Conservation (phyloP, 2,113 vertebrate genomes). For the Neogale vison region DNA sequence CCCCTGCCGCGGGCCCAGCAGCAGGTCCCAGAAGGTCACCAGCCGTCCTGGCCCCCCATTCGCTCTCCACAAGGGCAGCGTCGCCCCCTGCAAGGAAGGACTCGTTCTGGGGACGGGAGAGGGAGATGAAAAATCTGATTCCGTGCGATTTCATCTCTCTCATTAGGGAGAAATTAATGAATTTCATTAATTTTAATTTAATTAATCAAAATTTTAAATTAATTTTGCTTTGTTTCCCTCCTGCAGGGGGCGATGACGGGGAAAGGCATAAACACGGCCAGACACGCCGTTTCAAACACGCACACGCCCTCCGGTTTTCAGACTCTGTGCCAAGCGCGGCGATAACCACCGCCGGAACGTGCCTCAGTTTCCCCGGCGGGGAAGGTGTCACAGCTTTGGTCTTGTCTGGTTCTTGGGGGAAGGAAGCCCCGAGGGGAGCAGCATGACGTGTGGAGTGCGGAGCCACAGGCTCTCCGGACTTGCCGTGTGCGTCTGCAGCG, state of each 20-base stretch:
- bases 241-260: background rate
- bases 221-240: background rate
- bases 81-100: too few relatives aligned
- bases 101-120: background rate
- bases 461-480: too few relatives aligned
- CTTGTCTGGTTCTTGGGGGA: background rate
- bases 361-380: background rate
- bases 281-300: fast-evolving
- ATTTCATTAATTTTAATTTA: background rate
- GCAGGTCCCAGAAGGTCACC: too few relatives aligned
- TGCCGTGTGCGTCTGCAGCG: background rate
- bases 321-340: fast-evolving
- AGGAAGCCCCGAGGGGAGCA: background rate
- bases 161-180: background rate
- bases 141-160: background rate
- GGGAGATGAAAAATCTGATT: background rate
- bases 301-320: fast-evolving
- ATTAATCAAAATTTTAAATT: background rate
- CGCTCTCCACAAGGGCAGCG: background rate
- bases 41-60: fast-evolving
- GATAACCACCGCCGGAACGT: fast-evolving
- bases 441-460: background rate
- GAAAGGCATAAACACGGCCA: background rate
- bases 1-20: too few relatives aligned
- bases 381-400: fast-evolving